Conservation (phyloP, 2,797 vertebrate genomes). For the Pitangus sulphuratus region DNA sequence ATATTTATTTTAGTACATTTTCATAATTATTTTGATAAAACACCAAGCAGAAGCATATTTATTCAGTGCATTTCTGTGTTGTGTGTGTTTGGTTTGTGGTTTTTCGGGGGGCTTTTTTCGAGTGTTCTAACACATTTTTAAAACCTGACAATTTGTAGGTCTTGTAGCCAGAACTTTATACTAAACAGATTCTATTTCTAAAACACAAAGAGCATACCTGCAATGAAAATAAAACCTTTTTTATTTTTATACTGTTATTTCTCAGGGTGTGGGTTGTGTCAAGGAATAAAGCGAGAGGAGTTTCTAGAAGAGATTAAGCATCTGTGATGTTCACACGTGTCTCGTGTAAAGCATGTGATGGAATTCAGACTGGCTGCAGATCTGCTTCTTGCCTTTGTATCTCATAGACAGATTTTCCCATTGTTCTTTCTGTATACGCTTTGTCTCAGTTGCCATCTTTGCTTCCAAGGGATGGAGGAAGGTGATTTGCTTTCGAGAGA, state of each 20-base stretch:
- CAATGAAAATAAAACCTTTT: slow-evolving; percentile 29
- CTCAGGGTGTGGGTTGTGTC: slow-evolving; percentile 42
- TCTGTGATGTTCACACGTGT: slow-evolving; percentile 57
- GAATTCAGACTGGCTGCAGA: slow-evolving; percentile 31
- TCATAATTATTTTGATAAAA: neutral
- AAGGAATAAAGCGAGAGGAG: slow-evolving; percentile 25
- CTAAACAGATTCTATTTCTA: slow-evolving; percentile 24
- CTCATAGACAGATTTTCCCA: slow-evolving; percentile 29
- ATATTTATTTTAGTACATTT: neutral
- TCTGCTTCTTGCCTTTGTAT: neutral
- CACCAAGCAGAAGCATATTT: neutral
- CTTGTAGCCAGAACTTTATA: slow-evolving; percentile 7
- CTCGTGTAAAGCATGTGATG: slow-evolving; percentile 41
- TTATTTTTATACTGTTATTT: neutral
- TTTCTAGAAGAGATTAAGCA: slow-evolving; percentile 61
- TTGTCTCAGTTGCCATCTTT: slow-evolving; percentile 53
- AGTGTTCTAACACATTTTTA: slow-evolving; percentile 25
- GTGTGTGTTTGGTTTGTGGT: neutral
- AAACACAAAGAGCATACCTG: slow-evolving; percentile 12
- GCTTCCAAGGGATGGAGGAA: slow-evolving; percentile 8
- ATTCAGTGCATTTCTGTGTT: neutral
- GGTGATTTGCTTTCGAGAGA: slow-evolving; percentile 42
- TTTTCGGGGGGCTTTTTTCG: neutral
- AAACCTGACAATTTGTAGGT: slow-evolving; percentile 7
- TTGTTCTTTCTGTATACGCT: slow-evolving; percentile 19